These are phyloP conservation scores for Theristicus caerulescens DNA, from an alignment of 2,113 vertebrate species.

Conservation along the genomic window DNA sequence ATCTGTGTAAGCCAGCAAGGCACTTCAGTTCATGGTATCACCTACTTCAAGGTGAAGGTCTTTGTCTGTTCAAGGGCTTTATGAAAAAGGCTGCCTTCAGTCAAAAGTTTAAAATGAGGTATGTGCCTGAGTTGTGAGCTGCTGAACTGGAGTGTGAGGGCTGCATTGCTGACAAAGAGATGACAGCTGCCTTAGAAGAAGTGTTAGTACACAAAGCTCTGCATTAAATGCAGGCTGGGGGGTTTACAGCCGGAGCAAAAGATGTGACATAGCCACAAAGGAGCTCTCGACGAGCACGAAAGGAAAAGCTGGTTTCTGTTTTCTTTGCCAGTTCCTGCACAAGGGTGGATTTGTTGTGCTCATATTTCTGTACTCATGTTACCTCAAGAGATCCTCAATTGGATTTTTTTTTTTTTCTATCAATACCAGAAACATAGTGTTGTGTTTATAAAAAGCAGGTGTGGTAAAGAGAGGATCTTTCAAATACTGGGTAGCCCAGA, in stretches of 20 bases:
- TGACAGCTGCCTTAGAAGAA: background rate
- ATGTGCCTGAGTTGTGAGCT: fast-evolving
- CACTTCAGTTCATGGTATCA: background rate
- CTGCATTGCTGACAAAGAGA: background rate
- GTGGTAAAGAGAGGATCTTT: background rate
- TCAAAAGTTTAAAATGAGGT: background rate
- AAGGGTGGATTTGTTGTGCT: background rate
- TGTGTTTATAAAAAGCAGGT: background rate
- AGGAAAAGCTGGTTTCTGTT: background rate
- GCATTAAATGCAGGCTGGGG: background rate
- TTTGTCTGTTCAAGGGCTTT: background rate
- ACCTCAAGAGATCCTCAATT: background rate
- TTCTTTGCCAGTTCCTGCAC: background rate
- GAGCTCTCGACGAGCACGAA: fast-evolving
- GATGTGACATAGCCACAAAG: background rate
- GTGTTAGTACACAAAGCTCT: background rate
- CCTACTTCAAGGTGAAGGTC: background rate
- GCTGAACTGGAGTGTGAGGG: background rate
- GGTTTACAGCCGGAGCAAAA: background rate
- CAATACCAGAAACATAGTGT: background rate
- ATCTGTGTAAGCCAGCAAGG: background rate
- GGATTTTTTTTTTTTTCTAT: background rate
- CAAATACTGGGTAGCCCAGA: background rate
- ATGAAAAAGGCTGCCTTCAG: background rate
- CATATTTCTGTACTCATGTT: background rate